Base-by-base conservation (phyloP, 2,888 invertebrate genomes). In the Balanococcus diminutus region DNA sequence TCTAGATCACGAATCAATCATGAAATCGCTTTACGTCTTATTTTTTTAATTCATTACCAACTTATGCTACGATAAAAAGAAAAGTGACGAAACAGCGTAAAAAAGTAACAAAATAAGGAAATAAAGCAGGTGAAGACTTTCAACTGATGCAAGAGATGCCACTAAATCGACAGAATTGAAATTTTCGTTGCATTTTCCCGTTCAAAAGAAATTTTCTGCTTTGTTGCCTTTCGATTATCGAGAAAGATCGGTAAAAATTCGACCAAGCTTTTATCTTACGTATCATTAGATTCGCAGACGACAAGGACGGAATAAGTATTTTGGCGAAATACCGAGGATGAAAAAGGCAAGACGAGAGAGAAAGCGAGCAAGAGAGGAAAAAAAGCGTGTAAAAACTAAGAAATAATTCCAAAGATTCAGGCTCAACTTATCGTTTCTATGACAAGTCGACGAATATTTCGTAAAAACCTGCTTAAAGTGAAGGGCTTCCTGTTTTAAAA, bases 381-480 rank as follows among this genome's bases (percentile, higher is more conserved):
- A 67, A 28, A 67, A 67, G 28, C 61, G 67, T 67, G 67, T 67
- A 67, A 67, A 67, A 67, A 67, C 67, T 67, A 28, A 28, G 67
- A 67, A 67, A 67, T 67, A 67, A 67, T 67, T 67, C 67, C 16
- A 67, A n/a, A 11, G 67, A 67, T 25, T 28, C 28, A 31, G 56
- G 67, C 67, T 67, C 28, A 67, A 67, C 67, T 67, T 67, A 67
- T 67, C 67, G 67, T 67, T 67, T 67, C 67, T 79, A 36, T 79
- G 75, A 79, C 75, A 79, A 79, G 75, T 14, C 36, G 75, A 79
- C 75, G 75, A 79, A 36, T 79, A 79, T 79, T 36, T 36, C 19
- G 75, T 36, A 79, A 79, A 79, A 79, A 79, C 36, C 31, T 79
- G 75, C 75, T 79, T 36, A 36, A 79, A 79, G 36, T 79, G 75